Evolutionary conservation across 2,113 vertebrate genomes (phyloP), one percentile per base, ranked within the genome.

Genomic region (Mustela lutreola): DNA sequence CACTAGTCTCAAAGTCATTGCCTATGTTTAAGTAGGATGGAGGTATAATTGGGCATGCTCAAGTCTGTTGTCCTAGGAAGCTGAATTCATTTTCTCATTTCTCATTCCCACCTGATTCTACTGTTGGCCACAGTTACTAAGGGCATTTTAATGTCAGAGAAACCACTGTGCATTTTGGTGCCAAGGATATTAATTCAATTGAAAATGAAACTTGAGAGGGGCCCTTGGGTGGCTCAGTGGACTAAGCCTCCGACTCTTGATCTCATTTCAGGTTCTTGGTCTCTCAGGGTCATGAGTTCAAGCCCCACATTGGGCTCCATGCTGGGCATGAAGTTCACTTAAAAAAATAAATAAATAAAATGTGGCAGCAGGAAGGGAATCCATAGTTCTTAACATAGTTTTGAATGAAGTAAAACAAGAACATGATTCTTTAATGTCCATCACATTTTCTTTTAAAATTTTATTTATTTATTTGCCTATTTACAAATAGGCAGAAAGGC

Each of bases 341-440:
- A 58, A 58, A 58, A 58, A 70, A 18, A 67, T 33, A 67, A 67
- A 67, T n/a, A n/a, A 89, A 94, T 79, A 33, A 93, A 90, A 95
- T 8, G 67, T 14, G 33, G 8, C 1, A 39, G 12, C 14, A 71
- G 4, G 21, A 88, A 21, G 28, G 12, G 75, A 71, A 50, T 45
- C 26, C 36, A 16, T 91, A 62, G 4, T 76, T 93, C 11, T 76
- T 22, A 45, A 48, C 1, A 83, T 45, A 53, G 16, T 39, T 96
- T 89, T 53, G 60, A 94, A 56, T 88, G 53, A 73, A 56, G 24
- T 58, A 63, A 82, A 89, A 89, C 65, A 31, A 70, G 73, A 80
- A 22, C 19, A 15, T 33, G 14, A 33, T n/a, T 53, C 5, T 89
- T 78, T 84, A 26, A n/a, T 83, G 28, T 33, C 33, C 19, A 24